Conservation (phyloP, 2,888 invertebrate genomes). For the Pachliopta kotzebuea region DNA sequence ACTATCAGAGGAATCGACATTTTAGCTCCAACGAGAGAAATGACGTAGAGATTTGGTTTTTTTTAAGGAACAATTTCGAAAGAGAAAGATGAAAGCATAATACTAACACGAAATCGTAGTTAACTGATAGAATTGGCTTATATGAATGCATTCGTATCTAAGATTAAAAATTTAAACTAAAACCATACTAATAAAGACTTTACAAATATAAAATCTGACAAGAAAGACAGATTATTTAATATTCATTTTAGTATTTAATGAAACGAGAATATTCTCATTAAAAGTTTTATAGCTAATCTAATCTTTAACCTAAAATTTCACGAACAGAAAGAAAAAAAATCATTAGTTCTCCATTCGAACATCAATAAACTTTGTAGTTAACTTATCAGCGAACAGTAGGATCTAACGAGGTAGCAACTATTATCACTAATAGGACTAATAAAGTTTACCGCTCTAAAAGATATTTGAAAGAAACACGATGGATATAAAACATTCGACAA, state of each 20-base stretch:
- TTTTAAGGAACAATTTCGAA: not conserved
- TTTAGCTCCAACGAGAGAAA: not conserved
- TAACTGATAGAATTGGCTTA: not conserved
- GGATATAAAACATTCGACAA: not conserved
- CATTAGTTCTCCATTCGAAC: too few species aligned
- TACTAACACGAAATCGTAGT: not conserved
- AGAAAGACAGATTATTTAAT: too few species aligned
- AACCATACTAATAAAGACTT: too few species aligned
- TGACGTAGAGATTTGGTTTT: not conserved
- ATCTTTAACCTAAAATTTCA: too few species aligned
- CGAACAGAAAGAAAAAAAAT: too few species aligned
- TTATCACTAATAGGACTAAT: not conserved
- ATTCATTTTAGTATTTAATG: too few species aligned
- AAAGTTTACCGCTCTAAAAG: not conserved
- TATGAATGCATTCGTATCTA: not conserved
- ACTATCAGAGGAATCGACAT: not conserved
- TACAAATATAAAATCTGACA: too few species aligned
- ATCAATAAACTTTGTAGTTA: too few species aligned
- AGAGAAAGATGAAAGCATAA: not conserved
- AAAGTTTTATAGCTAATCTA: too few species aligned
- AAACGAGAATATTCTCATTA: too few species aligned
- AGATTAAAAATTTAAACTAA: not conserved
- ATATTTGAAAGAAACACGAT: not conserved
- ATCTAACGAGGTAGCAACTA: not conserved
- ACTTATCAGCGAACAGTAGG: not conserved